Evolutionary conservation across 2,113 vertebrate genomes (phyloP), one percentile per base, ranked within the genome.

Genomic region (Chaetorhynchus papuensis): DNA sequence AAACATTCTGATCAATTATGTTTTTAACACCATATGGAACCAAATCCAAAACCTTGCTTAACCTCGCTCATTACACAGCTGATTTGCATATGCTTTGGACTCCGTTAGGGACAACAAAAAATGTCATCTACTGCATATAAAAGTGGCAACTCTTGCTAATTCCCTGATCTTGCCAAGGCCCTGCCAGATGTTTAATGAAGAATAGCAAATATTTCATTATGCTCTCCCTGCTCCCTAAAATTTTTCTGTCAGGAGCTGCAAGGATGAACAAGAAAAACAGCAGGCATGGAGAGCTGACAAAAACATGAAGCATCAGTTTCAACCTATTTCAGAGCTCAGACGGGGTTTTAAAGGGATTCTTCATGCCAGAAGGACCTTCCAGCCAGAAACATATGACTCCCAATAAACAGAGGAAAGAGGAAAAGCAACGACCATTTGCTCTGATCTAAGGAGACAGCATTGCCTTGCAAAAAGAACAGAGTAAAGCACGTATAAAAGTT

Each of bases 101-200:
- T 71, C 89, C 41, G 53, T 68, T 92, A 95, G 83, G 60, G 79
- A 83, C 92, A 88, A 89, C 79, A 92, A 77, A 95, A 94, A 93
- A 88, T 75, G 66, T 86, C 87, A 90, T 77, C 90, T 83, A 79
- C 42, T 72, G 81, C 78, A 37, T 44, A 42, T 26, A 57, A 77
- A 90, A 94, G 90, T 86, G 85, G 95, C 79, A 95, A 96, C 56
- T 59, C 65, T 86, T 87, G 60, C 35, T 93, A 85, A 91, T 66
- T 95, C 87, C 54, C 72, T 94, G 75, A 91, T 96, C 87, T 91
- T 95, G 90, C 59, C 95, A 93, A 94, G 93, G 42, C 87, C 79
- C 85, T 86, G 87, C 85, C 93, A 97, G 96, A 94, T 95, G 95
- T 97, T 94, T 80, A 66, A 74, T 60, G 68, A 92, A 70, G 75